Percentiles rank a stretch among this genome's conserved stretches.
phyloP scores from a whole-genome alignment of 2,888 invertebrate species.

The Cheilosia variabilis region DNA sequence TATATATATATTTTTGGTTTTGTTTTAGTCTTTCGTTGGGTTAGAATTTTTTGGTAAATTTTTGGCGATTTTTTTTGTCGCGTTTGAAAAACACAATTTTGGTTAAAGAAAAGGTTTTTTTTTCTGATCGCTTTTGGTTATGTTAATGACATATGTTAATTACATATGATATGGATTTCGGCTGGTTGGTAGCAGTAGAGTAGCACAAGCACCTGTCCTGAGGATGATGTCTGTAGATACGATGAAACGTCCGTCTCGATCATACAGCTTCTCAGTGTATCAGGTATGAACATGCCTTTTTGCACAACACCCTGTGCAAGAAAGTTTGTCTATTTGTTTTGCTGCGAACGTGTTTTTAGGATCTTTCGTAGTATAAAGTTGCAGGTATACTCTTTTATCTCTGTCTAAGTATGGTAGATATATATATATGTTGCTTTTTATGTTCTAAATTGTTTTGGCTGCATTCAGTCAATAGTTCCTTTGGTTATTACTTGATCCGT shows the following conservation, averaged over 20 bases:
- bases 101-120: slow-evolving; percentile 64
- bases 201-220: slow-evolving; percentile 91
- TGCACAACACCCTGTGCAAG: slow-evolving; percentile 67
- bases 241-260: slow-evolving; percentile 97
- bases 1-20: slow-evolving; percentile 38
- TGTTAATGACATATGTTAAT: slow-evolving; percentile 81
- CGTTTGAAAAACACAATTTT: slow-evolving; percentile 61
- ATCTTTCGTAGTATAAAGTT: neutral
- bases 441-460: neutral
- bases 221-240: slow-evolving; percentile 96
- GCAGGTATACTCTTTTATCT: neutral
- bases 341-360: slow-evolving; percentile 1
- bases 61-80: slow-evolving; percentile 32
- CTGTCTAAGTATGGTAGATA: neutral
- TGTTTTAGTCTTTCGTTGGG: slow-evolving; percentile 51
- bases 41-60: slow-evolving; percentile 33
- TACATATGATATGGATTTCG: slow-evolving; percentile 80
- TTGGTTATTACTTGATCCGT: neutral
- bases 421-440: too few relatives aligned
- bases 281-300: slow-evolving; percentile 93
- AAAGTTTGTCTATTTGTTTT: slow-evolving; percentile 28
- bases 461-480: neutral
- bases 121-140: slow-evolving; percentile 75
- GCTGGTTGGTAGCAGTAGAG: slow-evolving; percentile 80
- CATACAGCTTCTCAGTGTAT: slow-evolving; percentile 96